A percentile compares a stretch with the other conserved stretches of the same genome.
phyloP scores from a whole-genome alignment of 2,888 invertebrate species.

The Elmis aenea region DNA sequence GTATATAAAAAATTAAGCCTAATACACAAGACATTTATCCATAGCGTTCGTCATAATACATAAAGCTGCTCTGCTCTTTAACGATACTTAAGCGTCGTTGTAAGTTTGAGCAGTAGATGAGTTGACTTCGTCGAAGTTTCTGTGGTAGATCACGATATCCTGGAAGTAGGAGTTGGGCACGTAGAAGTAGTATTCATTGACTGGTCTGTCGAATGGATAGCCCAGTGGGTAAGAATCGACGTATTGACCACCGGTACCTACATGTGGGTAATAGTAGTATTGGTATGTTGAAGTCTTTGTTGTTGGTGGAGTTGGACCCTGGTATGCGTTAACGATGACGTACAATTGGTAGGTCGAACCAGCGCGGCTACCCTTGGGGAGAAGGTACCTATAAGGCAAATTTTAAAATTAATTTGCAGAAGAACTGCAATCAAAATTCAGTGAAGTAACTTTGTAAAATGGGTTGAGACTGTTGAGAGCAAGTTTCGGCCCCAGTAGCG shows the following conservation, averaged over 20 bases:
- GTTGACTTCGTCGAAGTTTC: no score
- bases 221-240: slow-evolving; percentile 5
- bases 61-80: no score
- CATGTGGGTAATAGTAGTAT: slow-evolving; percentile 3
- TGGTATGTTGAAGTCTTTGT: slow-evolving; percentile 2
- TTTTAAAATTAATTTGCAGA: neutral
- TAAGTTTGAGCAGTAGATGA: no score
- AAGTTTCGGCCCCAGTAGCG: slow-evolving; percentile 6
- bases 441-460: no score
- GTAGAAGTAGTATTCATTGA: slow-evolving; percentile 3
- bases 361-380: slow-evolving; percentile 63
- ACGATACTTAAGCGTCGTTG: no score
- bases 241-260: slow-evolving; percentile 4
- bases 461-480: no score
- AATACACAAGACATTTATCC: no score
- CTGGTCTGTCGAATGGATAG: slow-evolving; percentile 6
- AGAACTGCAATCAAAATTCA: no score
- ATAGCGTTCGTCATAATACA: no score
- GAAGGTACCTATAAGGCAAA: slow-evolving; percentile 47
- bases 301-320: neutral
- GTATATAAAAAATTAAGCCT: no score
- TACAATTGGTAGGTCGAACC: slow-evolving; percentile 56
- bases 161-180: slow-evolving; percentile 7
- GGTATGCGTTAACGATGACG: slow-evolving; percentile 45
- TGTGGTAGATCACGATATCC: slow-evolving; percentile 5